phyloP scores from a whole-genome alignment of 1,140 invertebrate species.

The Drosophila punjabiensis region DNA sequence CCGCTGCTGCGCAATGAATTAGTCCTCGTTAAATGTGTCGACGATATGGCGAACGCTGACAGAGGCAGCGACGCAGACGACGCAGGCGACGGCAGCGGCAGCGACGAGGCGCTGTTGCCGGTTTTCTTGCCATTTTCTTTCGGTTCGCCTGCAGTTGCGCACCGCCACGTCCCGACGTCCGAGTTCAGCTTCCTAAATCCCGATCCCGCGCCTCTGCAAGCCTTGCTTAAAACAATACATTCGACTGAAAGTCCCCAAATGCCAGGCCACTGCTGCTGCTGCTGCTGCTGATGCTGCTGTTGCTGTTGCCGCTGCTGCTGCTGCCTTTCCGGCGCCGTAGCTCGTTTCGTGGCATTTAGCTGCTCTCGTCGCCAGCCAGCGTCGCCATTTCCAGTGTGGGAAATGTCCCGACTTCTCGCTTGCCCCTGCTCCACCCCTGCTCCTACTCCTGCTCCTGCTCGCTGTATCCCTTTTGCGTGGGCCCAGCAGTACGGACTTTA shows the following conservation, averaged over 20 bases:
- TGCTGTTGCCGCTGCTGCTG: background rate
- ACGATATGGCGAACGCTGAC: conserved; percentile 26
- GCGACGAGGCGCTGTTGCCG: conserved; percentile 61
- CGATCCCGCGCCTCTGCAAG: conserved; percentile 28
- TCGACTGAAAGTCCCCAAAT: conserved; percentile 63
- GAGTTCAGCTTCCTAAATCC: conserved; percentile 1
- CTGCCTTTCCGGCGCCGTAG: conserved; percentile 5
- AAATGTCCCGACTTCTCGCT: conserved; percentile 9
- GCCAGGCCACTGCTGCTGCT: conserved; percentile 34
- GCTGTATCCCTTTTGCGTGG: background rate
- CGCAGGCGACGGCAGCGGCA: background rate
- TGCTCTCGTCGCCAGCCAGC: conserved; percentile 22
- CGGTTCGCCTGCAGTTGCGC: conserved; percentile 46
- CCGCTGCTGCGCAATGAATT: conserved; percentile 78
- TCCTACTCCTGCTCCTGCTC: background rate
- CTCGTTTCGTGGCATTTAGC: conserved; percentile 52
- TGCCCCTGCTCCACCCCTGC: background rate
- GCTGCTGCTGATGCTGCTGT: conserved; percentile 2
- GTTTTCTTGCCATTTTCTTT: conserved; percentile 65
- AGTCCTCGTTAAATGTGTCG: conserved; percentile 81
- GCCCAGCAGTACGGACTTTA: background rate
- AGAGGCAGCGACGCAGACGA: background rate
- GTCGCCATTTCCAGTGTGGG: conserved; percentile 12
- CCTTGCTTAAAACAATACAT: conserved; percentile 76
- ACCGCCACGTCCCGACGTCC: conserved; percentile 21